Evolutionary conservation across 2,888 invertebrate species (phyloP), one percentile per base, ranked within the genome.

Genomic region (Pristionchus mayeri): DNA sequence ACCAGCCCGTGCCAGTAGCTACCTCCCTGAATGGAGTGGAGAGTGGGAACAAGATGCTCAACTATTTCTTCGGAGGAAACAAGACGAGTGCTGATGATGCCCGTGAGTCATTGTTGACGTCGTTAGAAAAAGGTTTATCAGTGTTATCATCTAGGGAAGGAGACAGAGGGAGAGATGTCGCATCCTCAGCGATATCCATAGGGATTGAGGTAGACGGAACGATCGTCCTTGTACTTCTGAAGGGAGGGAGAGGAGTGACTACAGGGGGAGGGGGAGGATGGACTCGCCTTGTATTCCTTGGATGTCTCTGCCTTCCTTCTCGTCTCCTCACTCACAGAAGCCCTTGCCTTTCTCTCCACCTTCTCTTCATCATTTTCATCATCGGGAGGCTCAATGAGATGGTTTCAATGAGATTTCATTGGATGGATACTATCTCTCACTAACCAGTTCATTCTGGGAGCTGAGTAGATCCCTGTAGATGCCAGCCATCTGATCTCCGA

Each of bases 11-110:
- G 24, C 13, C 34, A 44, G 34, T 27, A 27, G 27, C 75, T 34
- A 44, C 18, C 34, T 30, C 79, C 21, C 50, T 21, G 40, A 52
- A 79, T 34, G 54, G 79, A 52, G 37, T 78, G 13, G 79, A 79
- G 37, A 34, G 52, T 30, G 79, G 79, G 21, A 79, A 40, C 34
- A 75, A 75, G 27, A 79, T 79, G 79, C 79, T 79, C 79, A 79
- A 79, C 52, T 79, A 52, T n/a, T 37, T 79, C 50, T 79, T 79
- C n/a, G 79, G 79, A 79, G 79, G 79, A 18, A 54, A 27, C 6
- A 79, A 79, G 54, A 52, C 79, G 4, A 79, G 79, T 79, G 34
- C 79, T 4, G 79, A 79, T 30, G 52, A 79, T 50, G 37, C 50
- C 16, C n/a, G 79, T 79, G 54, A 79, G 79, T 79, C 9, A 7